These are phyloP conservation scores for Glaucomys volans DNA, from an alignment of 2,113 vertebrate genomes.

Conservation along the genomic window DNA sequence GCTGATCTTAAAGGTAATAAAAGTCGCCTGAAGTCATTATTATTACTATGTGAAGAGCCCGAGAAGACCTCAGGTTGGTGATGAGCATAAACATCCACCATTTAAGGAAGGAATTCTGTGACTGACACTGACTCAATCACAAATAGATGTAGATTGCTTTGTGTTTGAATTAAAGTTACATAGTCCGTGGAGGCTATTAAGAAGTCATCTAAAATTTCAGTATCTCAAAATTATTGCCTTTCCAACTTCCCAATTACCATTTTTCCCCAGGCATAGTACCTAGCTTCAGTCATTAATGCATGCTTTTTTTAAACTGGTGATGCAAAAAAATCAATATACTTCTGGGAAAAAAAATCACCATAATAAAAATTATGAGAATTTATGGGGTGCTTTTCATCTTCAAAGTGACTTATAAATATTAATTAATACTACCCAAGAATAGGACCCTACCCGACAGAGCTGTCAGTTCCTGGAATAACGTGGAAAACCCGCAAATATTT, in stretches of 20 bases:
- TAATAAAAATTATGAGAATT: slow-evolving; percentile 63
- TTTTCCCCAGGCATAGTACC: neutral
- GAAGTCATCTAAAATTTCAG: slow-evolving; percentile 30
- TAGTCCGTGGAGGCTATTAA: neutral
- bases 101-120: neutral
- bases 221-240: slow-evolving; percentile 40
- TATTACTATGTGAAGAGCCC: neutral
- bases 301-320: neutral
- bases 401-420: slow-evolving; percentile 53
- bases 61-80: neutral
- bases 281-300: neutral
- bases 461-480: neutral
- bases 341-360: slow-evolving; percentile 33
- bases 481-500: neutral
- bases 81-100: neutral
- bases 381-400: slow-evolving; percentile 22
- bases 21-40: neutral
- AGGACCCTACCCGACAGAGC: neutral
- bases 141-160: neutral
- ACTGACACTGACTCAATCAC: neutral
- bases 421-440: neutral
- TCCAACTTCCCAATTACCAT: slow-evolving; percentile 28
- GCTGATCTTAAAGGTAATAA: neutral
- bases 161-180: slow-evolving; percentile 29
- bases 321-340: slow-evolving; percentile 48